Conservation (phyloP, 2,797 vertebrate genomes). For the Gymnothorax reevesii region DNA sequence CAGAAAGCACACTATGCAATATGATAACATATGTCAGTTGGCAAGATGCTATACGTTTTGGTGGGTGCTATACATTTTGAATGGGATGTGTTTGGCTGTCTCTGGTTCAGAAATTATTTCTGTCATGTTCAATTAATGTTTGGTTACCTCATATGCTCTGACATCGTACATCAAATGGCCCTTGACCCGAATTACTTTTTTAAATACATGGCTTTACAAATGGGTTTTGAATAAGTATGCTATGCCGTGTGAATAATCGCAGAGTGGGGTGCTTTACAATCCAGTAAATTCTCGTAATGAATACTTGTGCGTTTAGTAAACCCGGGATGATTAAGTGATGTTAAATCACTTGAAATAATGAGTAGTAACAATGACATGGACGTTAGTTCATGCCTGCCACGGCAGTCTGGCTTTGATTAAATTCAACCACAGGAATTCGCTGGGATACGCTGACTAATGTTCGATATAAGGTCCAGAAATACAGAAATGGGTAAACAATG, state of each 20-base stretch:
- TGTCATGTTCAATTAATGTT: background rate
- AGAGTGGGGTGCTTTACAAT: background rate
- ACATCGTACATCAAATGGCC: background rate
- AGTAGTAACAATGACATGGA: background rate
- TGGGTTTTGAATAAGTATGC: background rate
- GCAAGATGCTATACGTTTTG: background rate
- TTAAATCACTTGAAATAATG: slow-evolving; percentile 1
- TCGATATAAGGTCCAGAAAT: slow-evolving; percentile 1
- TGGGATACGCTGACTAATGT: background rate
- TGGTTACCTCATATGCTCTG: background rate
- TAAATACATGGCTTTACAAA: background rate
- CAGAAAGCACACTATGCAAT: background rate
- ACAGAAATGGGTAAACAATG: slow-evolving; percentile 9
- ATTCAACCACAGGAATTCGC: background rate
- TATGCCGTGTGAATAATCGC: too few species aligned
- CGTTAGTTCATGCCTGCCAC: background rate
- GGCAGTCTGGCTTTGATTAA: slow-evolving; percentile 1
- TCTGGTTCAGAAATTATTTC: background rate
- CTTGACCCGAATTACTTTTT: background rate
- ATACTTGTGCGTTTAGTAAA: background rate
- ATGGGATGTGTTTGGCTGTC: background rate
- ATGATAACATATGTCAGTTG: too few species aligned
- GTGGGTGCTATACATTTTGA: background rate
- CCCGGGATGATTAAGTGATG: background rate
- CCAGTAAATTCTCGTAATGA: background rate